Conservation (phyloP, 92 coral and sea anemone genomes). For the Pocillopora meandrina region DNA sequence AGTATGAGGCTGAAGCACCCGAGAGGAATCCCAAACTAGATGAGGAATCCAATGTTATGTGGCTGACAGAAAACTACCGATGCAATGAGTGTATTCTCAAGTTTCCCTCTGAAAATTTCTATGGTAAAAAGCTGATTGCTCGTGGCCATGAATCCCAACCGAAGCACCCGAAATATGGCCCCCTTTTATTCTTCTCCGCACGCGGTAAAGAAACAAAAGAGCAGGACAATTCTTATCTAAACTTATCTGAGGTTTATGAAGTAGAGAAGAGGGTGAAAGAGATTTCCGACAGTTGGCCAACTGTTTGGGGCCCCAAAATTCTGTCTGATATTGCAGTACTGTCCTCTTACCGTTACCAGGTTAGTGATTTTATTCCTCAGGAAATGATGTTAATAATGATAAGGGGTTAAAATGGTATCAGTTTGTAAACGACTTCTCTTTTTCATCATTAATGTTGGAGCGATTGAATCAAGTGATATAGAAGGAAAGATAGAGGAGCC, state of each 20-base stretch:
- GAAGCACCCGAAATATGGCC: conserved; percentile 69
- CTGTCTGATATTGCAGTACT: conserved; percentile 72
- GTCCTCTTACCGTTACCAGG: conserved; percentile 79
- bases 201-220: conserved; percentile 70
- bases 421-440: no score
- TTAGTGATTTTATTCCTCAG: neutral
- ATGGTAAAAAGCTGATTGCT: conserved; percentile 74
- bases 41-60: conserved; percentile 55
- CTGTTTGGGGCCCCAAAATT: conserved; percentile 60
- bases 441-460: no score
- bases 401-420: no score
- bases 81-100: conserved; percentile 75
- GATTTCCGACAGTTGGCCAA: conserved; percentile 75
- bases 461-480: no score
- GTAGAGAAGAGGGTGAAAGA: conserved; percentile 65
- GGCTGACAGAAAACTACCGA: conserved; percentile 89
- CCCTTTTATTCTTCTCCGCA: conserved; percentile 74
- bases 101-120: conserved; percentile 83
- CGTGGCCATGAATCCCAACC: conserved; percentile 62
- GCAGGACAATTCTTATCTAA: conserved; percentile 72
- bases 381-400: no score
- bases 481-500: no score
- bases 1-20: neutral
- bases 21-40: neutral
- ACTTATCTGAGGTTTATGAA: conserved; percentile 76